Percentiles rank a stretch among this genome's conserved stretches.
Conservation (phyloP, 2,888 invertebrate genomes). For the Agriopis leucophaearia region DNA sequence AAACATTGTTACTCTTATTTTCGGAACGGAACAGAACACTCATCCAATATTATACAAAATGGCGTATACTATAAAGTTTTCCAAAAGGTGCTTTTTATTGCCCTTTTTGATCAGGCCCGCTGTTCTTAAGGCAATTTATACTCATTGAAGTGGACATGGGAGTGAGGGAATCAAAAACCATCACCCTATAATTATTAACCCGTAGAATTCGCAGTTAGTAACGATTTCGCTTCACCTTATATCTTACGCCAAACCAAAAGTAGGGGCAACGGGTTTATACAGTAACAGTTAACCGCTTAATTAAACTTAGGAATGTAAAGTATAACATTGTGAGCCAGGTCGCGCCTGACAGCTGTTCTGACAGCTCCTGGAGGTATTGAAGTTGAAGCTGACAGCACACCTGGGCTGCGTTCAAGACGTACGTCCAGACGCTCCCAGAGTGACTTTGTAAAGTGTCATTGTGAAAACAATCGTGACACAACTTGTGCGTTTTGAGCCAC, state of each 20-base stretch:
- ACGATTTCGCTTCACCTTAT: slow-evolving; percentile 14
- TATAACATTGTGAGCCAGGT: slow-evolving; percentile 48
- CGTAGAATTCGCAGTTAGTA: not conserved
- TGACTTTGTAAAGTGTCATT: too few relatives aligned
- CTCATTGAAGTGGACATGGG: too few relatives aligned
- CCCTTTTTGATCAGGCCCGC: too few relatives aligned
- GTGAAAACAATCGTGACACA: too few relatives aligned
- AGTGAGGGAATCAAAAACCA: not conserved
- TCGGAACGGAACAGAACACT: too few relatives aligned
- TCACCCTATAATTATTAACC: not conserved
- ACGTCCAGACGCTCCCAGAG: too few relatives aligned
- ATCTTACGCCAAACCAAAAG: slow-evolving; percentile 35
- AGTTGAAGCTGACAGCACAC: slow-evolving; percentile 5
- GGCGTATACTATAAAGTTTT: too few relatives aligned
- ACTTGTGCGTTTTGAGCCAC: too few relatives aligned
- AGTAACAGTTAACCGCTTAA: slow-evolving; percentile 64
- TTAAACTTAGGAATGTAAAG: slow-evolving; percentile 62
- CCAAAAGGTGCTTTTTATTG: too few relatives aligned
- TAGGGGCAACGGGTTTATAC: slow-evolving; percentile 53
- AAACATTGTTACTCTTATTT: too few relatives aligned
- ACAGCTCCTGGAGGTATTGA: slow-evolving; percentile 36
- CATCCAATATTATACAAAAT: too few relatives aligned
- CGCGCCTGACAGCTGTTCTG: slow-evolving; percentile 42
- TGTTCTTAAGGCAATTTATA: too few relatives aligned
- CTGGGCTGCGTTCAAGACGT: not conserved